Evolutionary conservation across 2,888 invertebrate species (phyloP), one percentile per base, ranked within the genome.

Genomic region (Diarsia rubi): DNA sequence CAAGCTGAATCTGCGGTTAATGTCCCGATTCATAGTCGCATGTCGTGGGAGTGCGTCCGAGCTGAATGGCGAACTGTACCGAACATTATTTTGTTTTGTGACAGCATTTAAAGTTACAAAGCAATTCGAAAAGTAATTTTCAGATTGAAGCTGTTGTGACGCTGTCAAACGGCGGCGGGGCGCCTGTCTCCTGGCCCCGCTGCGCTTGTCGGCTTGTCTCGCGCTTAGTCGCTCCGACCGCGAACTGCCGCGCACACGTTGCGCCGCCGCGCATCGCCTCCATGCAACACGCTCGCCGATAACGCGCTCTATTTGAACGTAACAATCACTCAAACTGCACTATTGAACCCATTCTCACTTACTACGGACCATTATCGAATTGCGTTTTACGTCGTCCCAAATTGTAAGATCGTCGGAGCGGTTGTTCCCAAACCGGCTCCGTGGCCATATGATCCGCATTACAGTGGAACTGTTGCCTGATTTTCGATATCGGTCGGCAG

Each of bases 301-400:
- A 95, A 94, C 95, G 93, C 93, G 94, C 92, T 92, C 94, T 90
- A 93, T 93, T 95, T 93, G 92, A 94, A 93, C 90, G 78, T 89
- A 91, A 92, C 92, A 90, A 90, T 90, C 91, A 90, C 89, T 90
- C 88, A 90, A 92, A 89, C 89, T 90, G 86, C 90, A 91, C 90
- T 92, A 92, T 88, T 90, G 85, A 82, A 88, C 86, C 89, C 90
- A 91, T 90, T 90, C 88, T 86, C 86, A 83, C 88, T 82, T 86
- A 85, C 79, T 83, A 83, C 83, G 69, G 89, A 80, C 87, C 82
- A 88, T 88, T 88, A 87, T 86, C 83, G 73, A 86, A 87, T 85
- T 88, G 86, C 85, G 79, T 76, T 82, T 77, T 80, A 84, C 82
- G 83, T 80, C 73, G 86, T 83, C 75, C 88, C 83, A 81, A 89